Evolutionary conservation across 2,888 invertebrate species (phyloP).

Genomic region (Polyploca ridens): DNA sequence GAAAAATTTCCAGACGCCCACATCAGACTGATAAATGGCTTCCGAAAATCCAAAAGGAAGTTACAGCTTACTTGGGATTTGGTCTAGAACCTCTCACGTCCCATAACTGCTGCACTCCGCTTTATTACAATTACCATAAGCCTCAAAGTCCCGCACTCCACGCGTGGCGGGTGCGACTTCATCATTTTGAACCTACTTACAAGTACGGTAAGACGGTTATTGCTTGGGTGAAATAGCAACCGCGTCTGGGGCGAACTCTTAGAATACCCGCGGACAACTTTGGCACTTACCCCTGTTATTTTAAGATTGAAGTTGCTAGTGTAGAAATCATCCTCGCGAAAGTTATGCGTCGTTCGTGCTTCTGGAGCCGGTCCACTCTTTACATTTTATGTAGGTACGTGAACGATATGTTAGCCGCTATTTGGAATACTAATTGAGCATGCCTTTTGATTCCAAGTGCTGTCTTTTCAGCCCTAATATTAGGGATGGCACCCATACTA

Average conservation of each 20-base stretch:
- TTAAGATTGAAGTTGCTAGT: constrained; percentile 71
- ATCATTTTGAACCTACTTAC: constrained; percentile 83
- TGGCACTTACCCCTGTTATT: constrained; percentile 64
- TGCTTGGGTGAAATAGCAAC: constrained; percentile 82
- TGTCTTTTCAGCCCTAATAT: constrained; percentile 56
- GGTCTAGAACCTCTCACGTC: constrained; percentile 85
- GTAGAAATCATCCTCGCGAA: constrained; percentile 57
- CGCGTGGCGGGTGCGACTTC: constrained; percentile 66
- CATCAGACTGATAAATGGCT: constrained; percentile 86
- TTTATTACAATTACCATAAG: constrained; percentile 85
- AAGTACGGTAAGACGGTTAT: constrained; percentile 80
- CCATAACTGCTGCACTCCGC: constrained; percentile 85
- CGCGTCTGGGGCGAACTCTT: constrained; percentile 71
- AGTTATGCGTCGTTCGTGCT: constrained; percentile 82
- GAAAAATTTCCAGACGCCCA: constrained; percentile 84
- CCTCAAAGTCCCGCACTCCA: constrained; percentile 84
- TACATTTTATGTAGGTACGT: constrained; percentile 77
- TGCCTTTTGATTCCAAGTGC: constrained; percentile 67
- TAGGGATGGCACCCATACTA: constrained; percentile 35
- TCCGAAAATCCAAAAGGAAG: constrained; percentile 86
- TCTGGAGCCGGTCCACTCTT: constrained; percentile 79
- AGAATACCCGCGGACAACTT: constrained; percentile 64
- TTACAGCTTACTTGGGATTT: constrained; percentile 86
- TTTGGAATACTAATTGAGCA: constrained; percentile 83
- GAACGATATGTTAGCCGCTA: constrained; percentile 81